Evolutionary conservation across 2,888 invertebrate species (phyloP).

Genomic region (Caenorhabditis macrosperma): DNA sequence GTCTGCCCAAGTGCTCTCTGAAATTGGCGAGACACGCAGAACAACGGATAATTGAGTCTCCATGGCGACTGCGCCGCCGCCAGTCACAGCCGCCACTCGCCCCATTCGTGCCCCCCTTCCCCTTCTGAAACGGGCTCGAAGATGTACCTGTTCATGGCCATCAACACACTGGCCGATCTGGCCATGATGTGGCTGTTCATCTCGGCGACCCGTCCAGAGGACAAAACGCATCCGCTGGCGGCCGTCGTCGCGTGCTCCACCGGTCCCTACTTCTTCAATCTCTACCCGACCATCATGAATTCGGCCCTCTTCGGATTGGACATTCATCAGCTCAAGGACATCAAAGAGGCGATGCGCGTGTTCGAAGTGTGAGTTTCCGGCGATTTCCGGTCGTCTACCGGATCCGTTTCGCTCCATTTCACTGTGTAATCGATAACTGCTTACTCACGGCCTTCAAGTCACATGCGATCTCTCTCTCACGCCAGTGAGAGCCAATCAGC

Average conservation of each 20-base stretch:
- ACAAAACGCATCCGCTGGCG: slow-evolving; percentile 34
- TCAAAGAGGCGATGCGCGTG: slow-evolving; percentile 6
- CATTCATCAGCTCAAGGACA: slow-evolving; percentile 13
- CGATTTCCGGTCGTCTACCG: background rate
- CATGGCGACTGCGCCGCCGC: slow-evolving; percentile 25
- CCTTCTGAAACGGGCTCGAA: too few species aligned
- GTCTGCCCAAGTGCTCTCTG: background rate
- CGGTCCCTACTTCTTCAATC: slow-evolving; percentile 38
- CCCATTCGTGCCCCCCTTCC: too few species aligned
- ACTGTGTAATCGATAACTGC: too few species aligned
- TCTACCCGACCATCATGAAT: slow-evolving; percentile 46
- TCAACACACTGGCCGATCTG: slow-evolving; percentile 46
- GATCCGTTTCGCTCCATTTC: background rate
- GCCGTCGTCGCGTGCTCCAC: slow-evolving; percentile 21
- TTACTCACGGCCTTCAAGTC: too few species aligned
- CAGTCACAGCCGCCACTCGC: too few species aligned
- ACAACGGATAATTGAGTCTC: slow-evolving; percentile 31
- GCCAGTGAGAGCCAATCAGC: too few species aligned
- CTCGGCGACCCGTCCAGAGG: slow-evolving; percentile 15
- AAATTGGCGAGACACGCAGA: background rate
- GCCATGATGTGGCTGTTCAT: slow-evolving; percentile 44
- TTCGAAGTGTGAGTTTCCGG: slow-evolving; percentile 28
- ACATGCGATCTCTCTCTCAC: too few species aligned
- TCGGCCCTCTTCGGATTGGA: slow-evolving; percentile 36
- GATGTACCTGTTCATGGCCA: slow-evolving; percentile 47